These are phyloP conservation scores for Stercorarius parasiticus DNA, from an alignment of 2,113 vertebrate species.

Conservation along the genomic window DNA sequence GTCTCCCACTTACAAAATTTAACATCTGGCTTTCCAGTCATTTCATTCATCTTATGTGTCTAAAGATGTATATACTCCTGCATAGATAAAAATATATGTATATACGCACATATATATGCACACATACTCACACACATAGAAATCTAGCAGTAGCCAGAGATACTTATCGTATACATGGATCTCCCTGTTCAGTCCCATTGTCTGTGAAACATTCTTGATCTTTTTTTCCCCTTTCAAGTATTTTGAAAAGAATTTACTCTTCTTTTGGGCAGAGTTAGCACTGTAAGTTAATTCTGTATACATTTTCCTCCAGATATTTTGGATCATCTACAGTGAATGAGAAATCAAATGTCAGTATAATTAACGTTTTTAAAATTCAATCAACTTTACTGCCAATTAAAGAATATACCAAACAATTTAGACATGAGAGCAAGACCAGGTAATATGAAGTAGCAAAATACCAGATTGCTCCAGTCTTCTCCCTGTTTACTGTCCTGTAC, in stretches of 20 bases:
- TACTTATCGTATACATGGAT: neutral
- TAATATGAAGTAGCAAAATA: neutral
- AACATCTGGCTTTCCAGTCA: neutral
- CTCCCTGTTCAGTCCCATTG: neutral
- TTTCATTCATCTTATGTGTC: neutral
- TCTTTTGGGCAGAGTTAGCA: neutral
- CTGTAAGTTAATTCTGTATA: neutral
- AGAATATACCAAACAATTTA: neutral
- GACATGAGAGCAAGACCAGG: neutral
- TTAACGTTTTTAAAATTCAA: neutral
- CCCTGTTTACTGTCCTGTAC: neutral
- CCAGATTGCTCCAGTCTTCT: neutral
- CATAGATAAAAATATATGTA: neutral
- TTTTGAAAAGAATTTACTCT: neutral
- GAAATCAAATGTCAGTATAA: conserved; percentile 34
- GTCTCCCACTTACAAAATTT: neutral
- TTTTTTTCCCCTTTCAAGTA: neutral
- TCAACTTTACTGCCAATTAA: neutral
- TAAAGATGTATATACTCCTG: neutral
- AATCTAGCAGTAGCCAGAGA: neutral
- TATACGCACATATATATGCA: neutral
- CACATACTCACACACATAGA: neutral
- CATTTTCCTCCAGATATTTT: conserved; percentile 13
- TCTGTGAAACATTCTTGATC: neutral
- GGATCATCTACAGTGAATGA: neutral